Percentiles rank a stretch among this genome's conserved stretches.
Conservation (phyloP, 2,113 vertebrate species). For the Struthidea cinerea region DNA sequence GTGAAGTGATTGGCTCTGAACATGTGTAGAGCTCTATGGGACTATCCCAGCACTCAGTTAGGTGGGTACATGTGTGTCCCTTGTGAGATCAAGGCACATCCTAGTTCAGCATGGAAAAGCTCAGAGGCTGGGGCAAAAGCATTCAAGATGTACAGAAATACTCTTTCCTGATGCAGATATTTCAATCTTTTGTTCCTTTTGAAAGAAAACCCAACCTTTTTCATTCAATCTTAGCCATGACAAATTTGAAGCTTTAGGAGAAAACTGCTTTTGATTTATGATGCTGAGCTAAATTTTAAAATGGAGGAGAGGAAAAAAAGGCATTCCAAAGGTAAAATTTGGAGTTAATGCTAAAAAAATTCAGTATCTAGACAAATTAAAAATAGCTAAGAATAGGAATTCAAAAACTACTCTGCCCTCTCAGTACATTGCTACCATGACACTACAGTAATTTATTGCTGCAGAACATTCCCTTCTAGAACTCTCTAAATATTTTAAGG, state of each 20-base stretch:
- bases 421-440: not conserved
- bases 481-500: slow-evolving; percentile 56
- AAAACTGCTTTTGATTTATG: not conserved
- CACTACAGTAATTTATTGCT: slow-evolving; percentile 33
- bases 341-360: not conserved
- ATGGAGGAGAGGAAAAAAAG: accelerated
- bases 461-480: slow-evolving; percentile 34
- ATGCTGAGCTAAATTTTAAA: not conserved
- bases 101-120: not conserved
- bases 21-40: not conserved
- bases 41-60: not conserved
- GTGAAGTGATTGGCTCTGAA: not conserved
- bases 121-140: not conserved
- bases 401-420: not conserved
- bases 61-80: accelerated
- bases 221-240: not conserved
- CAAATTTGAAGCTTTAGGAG: not conserved
- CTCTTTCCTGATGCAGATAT: not conserved
- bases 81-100: not conserved
- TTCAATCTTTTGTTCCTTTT: not conserved
- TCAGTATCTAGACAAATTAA: not conserved
- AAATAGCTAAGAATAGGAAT: not conserved
- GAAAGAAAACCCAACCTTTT: not conserved
- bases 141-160: not conserved
- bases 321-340: not conserved